Base-by-base conservation (phyloP, 2,888 invertebrate genomes). In the Cheilosia pagana region DNA sequence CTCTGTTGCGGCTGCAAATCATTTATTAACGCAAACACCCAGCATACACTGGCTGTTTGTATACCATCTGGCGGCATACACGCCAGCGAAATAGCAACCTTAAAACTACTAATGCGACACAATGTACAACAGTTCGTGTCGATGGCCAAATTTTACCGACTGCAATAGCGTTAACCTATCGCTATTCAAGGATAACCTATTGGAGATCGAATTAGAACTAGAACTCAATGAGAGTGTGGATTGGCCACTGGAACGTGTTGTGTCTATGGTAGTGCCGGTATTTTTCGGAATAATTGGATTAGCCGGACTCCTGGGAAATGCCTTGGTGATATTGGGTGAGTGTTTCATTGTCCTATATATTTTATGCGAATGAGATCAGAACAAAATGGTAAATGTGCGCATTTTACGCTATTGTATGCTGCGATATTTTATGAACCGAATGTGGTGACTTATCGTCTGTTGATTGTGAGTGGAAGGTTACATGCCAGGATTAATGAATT, bases 231-330 rank as follows among this genome's bases (percentile, higher is more conserved):
- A 81, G 35, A 76, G 62, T 48, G 85, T 53, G 4, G 85, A 92
- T 87, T 93, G 94, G 88, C 90, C 94, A 3, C 89, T 94, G 16
- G 94, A 95, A 88, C 93, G 93, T 60, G 94, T 96, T 62, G 95
- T 96, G 0, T 94, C 94, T 12, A 93, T 94, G 87, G 94, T 95
- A 62, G 96, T 96, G 28, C 96, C 96, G 14, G 94, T 96, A 45
- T 95, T 97, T 89, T 98, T 98, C 90, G 96, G 97, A 4, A 93
- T 97, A 87, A 97, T 98, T 86, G 96, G 96, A 65, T 93, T 97
- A 35, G 94, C 98, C 43, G 98, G 98, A n/a, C 92, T 98, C 8
- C 93, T 97, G 67, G 98, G 98, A 79, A 98, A 98, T 91, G 95
- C 95, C 0, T 92, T 98, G 81, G 98, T 98, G 23, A 97, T 98